A percentile compares a stretch with the other conserved stretches of the same genome.
phyloP scores from a whole-genome alignment of 2,113 vertebrate species.

The Hirundichthys speculiger region DNA sequence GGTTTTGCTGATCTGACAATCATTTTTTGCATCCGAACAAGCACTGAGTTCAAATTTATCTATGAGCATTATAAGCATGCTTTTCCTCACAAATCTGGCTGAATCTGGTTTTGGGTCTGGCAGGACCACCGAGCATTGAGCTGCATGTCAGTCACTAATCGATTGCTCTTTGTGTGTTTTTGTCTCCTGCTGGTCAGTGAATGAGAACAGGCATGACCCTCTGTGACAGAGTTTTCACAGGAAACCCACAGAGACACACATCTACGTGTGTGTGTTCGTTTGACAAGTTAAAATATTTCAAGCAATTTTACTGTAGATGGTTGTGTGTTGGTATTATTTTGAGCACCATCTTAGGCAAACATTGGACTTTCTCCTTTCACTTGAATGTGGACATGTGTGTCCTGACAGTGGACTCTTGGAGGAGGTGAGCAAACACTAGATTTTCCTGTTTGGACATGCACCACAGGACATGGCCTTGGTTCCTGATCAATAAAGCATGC shows the following conservation, averaged over 20 bases:
- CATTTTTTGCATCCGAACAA: accelerated
- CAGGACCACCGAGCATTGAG: slow-evolving; percentile 28
- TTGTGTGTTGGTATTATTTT: too few species aligned
- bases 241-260: too few species aligned
- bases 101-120: slow-evolving; percentile 48
- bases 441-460: slow-evolving; percentile 49
- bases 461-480: slow-evolving; percentile 65
- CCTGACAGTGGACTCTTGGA: slow-evolving; percentile 59
- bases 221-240: too few species aligned
- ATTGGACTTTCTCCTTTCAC: slow-evolving; percentile 52
- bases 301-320: too few species aligned
- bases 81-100: slow-evolving; percentile 49
- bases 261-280: too few species aligned
- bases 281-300: too few species aligned
- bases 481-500: slow-evolving; percentile 49
- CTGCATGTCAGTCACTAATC: slow-evolving; percentile 53
- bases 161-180: slow-evolving; percentile 55
- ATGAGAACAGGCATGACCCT: slow-evolving; percentile 47
- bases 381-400: slow-evolving; percentile 43
- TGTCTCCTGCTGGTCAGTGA: slow-evolving; percentile 43
- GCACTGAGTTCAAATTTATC: not conserved
- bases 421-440: slow-evolving; percentile 57
- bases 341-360: slow-evolving; percentile 20
- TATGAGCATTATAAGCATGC: not conserved
- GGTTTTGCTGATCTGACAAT: not conserved